Base-by-base conservation (phyloP, 2,113 vertebrate species). In the Pyrgilauda ruficollis region DNA sequence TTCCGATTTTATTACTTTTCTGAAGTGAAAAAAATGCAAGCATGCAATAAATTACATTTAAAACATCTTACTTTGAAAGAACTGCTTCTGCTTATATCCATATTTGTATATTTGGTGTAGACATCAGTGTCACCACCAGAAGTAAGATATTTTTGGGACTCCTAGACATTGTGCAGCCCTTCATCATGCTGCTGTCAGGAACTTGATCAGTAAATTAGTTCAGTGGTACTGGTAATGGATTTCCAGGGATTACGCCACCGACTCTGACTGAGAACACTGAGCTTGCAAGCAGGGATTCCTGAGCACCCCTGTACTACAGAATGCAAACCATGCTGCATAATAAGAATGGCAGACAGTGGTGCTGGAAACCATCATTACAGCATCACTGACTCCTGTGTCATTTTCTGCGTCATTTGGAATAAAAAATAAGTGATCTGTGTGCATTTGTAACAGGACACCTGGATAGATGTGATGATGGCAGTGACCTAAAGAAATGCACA, bases 221-320 rank as follows among this genome's bases (percentile, higher is more conserved):
- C 13, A 39, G 39, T 50, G 30, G 44, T 46, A 47, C 23, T 41
- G 49, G 52, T 15, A 67, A 27, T 1, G 7, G 52, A n/a, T 87
- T 93, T 89, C 24, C 23, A 55, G 43, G 53, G 72, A 27, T 82
- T 84, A 46, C 1, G 1, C 13, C 49, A 33, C 6, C 0, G 0
- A 22, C 52, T 76, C 39, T 63, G 39, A 33, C 63, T 59, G 81
- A 27, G 43, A 47, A 44, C 35, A 47, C 56, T 35, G 81, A 72
- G 64, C 61, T 37, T 77, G 59, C 26, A 3, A 68, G 46, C 33
- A 22, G 4, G 50, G 55, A 30, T 84, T 75, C 52, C 47, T 46
- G 21, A 52, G 1, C 0, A 2, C 26, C 37, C 9, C 6, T n/a
- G 1, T 53, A 2, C 10, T 53, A 0, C 17, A 16, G 35, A 33